Evolutionary conservation across 1,140 invertebrate genomes (phyloP), one percentile per base, ranked within the genome.

Genomic region (Cepaea nemoralis): DNA sequence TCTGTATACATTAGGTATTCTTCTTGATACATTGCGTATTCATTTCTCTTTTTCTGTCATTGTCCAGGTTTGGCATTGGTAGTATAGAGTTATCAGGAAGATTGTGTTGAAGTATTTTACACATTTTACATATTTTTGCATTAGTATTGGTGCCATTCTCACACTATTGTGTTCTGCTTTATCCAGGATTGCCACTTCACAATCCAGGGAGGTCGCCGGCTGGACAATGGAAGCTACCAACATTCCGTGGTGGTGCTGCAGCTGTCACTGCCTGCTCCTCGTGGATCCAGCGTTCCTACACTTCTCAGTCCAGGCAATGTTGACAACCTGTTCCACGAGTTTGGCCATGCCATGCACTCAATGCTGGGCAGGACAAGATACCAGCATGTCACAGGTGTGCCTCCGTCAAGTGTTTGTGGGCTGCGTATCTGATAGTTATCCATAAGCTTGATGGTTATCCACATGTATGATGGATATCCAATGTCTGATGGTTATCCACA

Each of bases 281-380:
- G 0, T 81, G 82, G 93, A 8, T 74, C 66, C 10, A 82, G 77
- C 22, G 45, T 82, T 22, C 97, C 97, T 2, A 95, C 95, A 45
- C 92, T 99, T 50, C 92, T 99, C 33, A 94, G 94, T 48, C 95
- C 96, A 0, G 93, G 94, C 27, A 88, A 89, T 85, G 95, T 99
- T 19, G 98, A 99, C 90, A 99, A 99, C 92, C 92, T 99, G 40
- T 99, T 99, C 92, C 99, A 99, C 90, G 98, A 99, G 93, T 96
- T 99, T 95, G 98, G 98, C 0, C 99, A 99, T 93, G 99, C 98
- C 10, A 95, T 99, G 93, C 99, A 99, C 92, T 99, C 98, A 8
- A 99, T 99, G 97, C 91, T 99, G 75, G 98, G 90, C 12, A 93
- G 90, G 84, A 98, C 98, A 0, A 93, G 94, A 80, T 98, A 99